A percentile compares a stretch with the other conserved stretches of the same genome.
Conservation (phyloP, 2,113 vertebrate species). For the Piliocolobus tephrosceles region DNA sequence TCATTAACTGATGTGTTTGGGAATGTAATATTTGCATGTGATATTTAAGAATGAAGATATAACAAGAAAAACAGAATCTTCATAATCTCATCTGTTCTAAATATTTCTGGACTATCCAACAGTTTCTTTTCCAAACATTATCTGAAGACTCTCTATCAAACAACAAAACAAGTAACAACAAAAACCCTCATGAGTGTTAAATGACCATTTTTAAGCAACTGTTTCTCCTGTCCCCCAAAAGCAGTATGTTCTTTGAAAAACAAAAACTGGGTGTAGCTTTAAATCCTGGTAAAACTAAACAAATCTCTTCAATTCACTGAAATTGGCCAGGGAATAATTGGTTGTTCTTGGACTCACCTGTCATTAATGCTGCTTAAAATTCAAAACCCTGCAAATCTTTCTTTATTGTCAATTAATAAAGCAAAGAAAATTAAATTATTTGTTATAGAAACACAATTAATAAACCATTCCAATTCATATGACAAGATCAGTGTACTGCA, state of each 20-base stretch:
- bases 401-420: conserved; percentile 68
- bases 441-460: conserved; percentile 41
- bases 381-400: conserved; percentile 69
- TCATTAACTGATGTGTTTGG: not conserved
- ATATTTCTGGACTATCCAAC: not conserved
- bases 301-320: conserved; percentile 71
- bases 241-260: conserved; percentile 67
- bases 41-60: not conserved
- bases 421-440: conserved; percentile 58
- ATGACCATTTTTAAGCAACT: conserved; percentile 56
- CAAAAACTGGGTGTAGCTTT: conserved; percentile 68
- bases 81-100: not conserved
- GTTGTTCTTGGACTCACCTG: conserved; percentile 68
- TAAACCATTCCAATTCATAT: conserved; percentile 31
- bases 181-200: not conserved
- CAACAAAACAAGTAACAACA: not conserved
- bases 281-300: conserved; percentile 71
- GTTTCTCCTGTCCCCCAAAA: conserved; percentile 45
- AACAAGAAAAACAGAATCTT: not conserved
- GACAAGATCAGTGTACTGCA: not conserved
- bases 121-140: not conserved
- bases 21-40: not conserved
- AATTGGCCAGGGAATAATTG: conserved; percentile 63
- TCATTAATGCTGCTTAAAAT: conserved; percentile 74
- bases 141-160: not conserved